These are phyloP conservation scores for Edolisoma coerulescens DNA, from an alignment of 2,113 vertebrate genomes.

Conservation along the genomic window DNA sequence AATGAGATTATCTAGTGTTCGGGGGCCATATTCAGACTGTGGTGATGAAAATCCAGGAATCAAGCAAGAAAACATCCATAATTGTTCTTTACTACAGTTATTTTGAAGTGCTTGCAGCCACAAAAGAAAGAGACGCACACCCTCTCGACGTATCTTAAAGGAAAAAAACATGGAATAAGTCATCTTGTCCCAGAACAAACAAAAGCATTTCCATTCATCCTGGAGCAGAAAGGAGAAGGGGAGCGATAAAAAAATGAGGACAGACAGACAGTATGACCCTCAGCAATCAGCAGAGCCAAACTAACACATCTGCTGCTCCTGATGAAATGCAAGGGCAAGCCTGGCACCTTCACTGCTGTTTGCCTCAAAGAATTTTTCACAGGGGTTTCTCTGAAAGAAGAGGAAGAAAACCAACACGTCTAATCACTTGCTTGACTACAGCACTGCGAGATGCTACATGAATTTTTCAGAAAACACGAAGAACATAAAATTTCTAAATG, in stretches of 20 bases:
- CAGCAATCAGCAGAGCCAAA: neutral
- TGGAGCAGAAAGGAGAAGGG: neutral
- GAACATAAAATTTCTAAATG: neutral
- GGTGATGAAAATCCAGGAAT: constrained; percentile 96
- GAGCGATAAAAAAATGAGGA: neutral
- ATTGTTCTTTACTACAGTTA: constrained; percentile 91
- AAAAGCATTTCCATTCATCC: neutral
- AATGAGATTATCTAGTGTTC: constrained; percentile 94
- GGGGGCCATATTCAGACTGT: constrained; percentile 85
- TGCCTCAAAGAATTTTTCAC: neutral
- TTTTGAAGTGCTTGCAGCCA: constrained; percentile 97
- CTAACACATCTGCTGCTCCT: neutral
- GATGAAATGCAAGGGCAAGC: neutral
- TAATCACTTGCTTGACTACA: neutral
- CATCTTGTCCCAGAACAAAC: neutral
- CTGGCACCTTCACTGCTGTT: neutral
- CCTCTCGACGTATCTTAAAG: constrained; percentile 92
- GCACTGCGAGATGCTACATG: neutral
- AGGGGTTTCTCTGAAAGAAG: neutral
- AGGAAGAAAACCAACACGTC: neutral
- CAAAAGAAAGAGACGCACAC: constrained; percentile 92
- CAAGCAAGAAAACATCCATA: constrained; percentile 96
- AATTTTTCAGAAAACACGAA: neutral
- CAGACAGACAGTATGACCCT: neutral
- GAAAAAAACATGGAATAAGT: neutral